A percentile compares a stretch with the other conserved stretches of the same genome.
phyloP scores from a whole-genome alignment of 2,797 vertebrate genomes.

The Smutsia gigantea region DNA sequence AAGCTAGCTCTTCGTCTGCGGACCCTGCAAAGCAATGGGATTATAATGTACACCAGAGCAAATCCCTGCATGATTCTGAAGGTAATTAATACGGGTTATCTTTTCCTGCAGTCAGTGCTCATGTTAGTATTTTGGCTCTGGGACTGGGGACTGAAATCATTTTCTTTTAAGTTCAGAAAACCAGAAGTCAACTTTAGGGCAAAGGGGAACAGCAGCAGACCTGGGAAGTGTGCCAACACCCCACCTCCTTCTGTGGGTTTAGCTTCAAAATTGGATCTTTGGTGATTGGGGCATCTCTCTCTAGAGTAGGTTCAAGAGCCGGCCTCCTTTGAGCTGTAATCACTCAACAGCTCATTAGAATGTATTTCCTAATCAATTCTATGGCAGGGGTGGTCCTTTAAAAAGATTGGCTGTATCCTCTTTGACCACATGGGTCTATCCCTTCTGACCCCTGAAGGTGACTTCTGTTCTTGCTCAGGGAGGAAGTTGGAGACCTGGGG shows the following conservation, averaged over 20 bases:
- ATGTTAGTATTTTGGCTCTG: conserved; percentile 71
- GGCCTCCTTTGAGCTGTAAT: conserved; percentile 39
- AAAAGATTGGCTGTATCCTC: background rate
- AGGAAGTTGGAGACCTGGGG: background rate
- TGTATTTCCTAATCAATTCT: conserved; percentile 58
- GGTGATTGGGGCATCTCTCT: conserved; percentile 2
- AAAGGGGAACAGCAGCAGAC: conserved; percentile 39
- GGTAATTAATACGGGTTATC: conserved; percentile 88
- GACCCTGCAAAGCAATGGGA: conserved; percentile 95
- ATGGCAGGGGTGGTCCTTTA: background rate
- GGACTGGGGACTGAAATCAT: conserved; percentile 68
- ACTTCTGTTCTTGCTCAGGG: background rate
- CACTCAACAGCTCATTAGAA: conserved; percentile 66
- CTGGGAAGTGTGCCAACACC: conserved; percentile 22
- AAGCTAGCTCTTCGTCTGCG: conserved; percentile 95
- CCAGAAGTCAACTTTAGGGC: conserved; percentile 66
- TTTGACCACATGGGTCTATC: background rate
- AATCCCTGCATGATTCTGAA: conserved; percentile 96
- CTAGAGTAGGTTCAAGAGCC: conserved; percentile 50
- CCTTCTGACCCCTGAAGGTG: background rate
- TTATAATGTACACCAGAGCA: conserved; percentile 96
- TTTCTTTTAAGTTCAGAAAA: conserved; percentile 79
- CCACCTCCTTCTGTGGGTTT: background rate
- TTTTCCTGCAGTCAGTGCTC: conserved; percentile 75
- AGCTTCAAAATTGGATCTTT: conserved; percentile 29